phyloP scores from a whole-genome alignment of 2,797 vertebrate species.

The Oryzias sinensis region DNA sequence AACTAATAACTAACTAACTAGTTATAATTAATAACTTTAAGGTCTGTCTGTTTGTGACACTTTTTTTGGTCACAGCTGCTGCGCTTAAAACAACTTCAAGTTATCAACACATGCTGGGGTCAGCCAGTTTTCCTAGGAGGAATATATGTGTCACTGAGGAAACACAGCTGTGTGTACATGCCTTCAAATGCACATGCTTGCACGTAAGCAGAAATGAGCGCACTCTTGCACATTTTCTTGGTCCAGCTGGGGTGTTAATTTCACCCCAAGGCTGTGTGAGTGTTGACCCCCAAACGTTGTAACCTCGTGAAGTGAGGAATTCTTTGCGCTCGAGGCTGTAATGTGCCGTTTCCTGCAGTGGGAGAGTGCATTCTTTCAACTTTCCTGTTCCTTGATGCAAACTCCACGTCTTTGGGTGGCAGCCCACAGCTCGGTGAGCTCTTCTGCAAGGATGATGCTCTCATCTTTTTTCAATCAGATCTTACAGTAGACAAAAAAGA shows the following conservation, averaged over 20 bases:
- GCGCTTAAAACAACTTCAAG: conserved; percentile 50
- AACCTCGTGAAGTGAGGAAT: conserved; percentile 77
- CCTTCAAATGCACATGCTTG: conserved; percentile 26
- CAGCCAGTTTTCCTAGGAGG: conserved; percentile 61
- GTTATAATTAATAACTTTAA: no score
- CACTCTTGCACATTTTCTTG: conserved; percentile 53
- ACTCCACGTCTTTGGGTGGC: conserved; percentile 62
- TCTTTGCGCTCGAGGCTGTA: conserved; percentile 67
- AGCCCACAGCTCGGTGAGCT: conserved; percentile 37
- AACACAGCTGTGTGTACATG: conserved; percentile 76
- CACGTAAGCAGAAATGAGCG: conserved; percentile 22
- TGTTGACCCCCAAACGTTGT: conserved; percentile 76
- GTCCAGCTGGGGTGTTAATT: conserved; percentile 79
- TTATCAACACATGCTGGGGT: conserved; percentile 61
- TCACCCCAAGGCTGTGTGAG: conserved; percentile 72
- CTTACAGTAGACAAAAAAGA: conserved; percentile 8
- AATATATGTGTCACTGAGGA: conserved; percentile 75
- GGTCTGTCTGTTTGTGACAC: conserved; percentile 33
- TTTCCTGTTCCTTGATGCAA: conserved; percentile 56
- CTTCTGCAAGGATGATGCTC: conserved; percentile 16
- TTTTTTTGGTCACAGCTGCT: conserved; percentile 57
- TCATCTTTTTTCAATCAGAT: conserved; percentile 10
- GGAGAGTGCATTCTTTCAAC: conserved; percentile 67
- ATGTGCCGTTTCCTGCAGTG: conserved; percentile 75
- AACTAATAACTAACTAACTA: no score